Evolutionary conservation across 2,797 vertebrate genomes (phyloP).

Genomic region (Sebastes reedi): DNA sequence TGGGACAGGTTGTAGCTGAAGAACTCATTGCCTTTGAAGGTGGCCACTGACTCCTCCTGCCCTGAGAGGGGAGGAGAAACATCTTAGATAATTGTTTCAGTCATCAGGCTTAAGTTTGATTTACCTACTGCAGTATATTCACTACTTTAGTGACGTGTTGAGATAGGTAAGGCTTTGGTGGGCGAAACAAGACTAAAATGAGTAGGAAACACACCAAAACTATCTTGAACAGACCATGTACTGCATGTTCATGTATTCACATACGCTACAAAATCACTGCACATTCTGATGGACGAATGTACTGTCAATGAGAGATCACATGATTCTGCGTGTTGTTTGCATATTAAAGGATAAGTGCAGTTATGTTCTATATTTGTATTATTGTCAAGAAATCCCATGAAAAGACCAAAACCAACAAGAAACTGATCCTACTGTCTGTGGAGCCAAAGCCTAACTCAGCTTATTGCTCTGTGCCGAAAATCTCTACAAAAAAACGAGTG

Average conservation of each 20-base stretch:
- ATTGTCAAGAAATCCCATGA: neutral
- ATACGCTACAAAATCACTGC: neutral
- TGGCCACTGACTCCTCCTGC: conserved; percentile 93
- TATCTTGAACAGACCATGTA: neutral
- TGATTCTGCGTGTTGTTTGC: neutral
- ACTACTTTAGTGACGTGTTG: neutral
- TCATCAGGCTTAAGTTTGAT: neutral
- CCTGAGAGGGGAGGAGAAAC: conserved; percentile 75
- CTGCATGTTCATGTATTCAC: neutral
- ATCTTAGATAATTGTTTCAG: conserved; percentile 34
- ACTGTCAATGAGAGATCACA: neutral
- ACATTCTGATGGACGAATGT: conserved; percentile 3
- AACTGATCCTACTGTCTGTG: neutral
- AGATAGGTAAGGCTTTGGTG: neutral
- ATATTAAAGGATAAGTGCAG: neutral
- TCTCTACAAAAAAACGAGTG: neutral
- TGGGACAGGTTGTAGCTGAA: conserved; percentile 98
- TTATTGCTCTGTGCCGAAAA: neutral
- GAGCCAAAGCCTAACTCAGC: neutral
- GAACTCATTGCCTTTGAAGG: conserved; percentile 95
- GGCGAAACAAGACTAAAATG: conserved; percentile 4
- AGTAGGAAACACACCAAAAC: neutral
- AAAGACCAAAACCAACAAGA: neutral
- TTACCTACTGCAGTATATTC: conserved; percentile 2
- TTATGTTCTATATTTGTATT: neutral